These are phyloP conservation scores for Hippocampus kuda DNA, from an alignment of 2,797 vertebrate genomes.

Conservation along the genomic window DNA sequence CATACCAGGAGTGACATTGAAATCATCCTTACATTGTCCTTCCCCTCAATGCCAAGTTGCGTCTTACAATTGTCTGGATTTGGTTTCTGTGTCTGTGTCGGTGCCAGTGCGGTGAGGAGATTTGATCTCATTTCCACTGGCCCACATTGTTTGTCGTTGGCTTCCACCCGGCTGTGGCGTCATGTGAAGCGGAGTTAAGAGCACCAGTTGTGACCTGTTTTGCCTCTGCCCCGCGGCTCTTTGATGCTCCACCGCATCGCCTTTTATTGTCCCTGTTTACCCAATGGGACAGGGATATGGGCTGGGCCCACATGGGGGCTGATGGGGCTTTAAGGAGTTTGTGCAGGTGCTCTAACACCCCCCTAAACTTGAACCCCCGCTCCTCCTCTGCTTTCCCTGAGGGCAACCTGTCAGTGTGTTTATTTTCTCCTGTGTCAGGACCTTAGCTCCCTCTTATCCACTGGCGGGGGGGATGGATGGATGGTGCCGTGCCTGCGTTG, in stretches of 20 bases:
- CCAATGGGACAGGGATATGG: constrained; percentile 59
- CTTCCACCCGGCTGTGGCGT: constrained; percentile 38
- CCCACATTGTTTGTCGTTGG: constrained; percentile 18
- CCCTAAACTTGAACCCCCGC: constrained; percentile 1
- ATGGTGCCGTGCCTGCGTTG: constrained; percentile 27
- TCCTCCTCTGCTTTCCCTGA: constrained; percentile 37
- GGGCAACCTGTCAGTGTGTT: constrained; percentile 55
- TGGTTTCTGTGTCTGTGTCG: neutral
- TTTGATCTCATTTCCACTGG: constrained; percentile 9
- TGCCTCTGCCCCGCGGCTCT: constrained; percentile 46
- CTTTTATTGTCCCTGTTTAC: constrained; percentile 61
- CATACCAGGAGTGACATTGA: constrained; percentile 36
- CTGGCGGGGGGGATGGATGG: constrained; percentile 20
- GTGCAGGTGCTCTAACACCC: constrained; percentile 25
- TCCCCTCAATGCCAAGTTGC: neutral
- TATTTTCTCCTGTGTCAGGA: constrained; percentile 60
- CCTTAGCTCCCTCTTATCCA: constrained; percentile 42
- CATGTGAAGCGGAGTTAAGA: constrained; percentile 31
- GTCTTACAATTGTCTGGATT: neutral
- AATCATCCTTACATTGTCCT: constrained; percentile 2
- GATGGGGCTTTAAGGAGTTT: constrained; percentile 55
- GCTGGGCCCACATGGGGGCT: constrained; percentile 49
- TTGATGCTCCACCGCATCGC: constrained; percentile 53
- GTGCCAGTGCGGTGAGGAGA: constrained; percentile 1
- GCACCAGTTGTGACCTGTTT: constrained; percentile 61